Evolutionary conservation across 2,888 invertebrate genomes (phyloP), one percentile per base, ranked within the genome.

Genomic region (Caenorhabditis becei): DNA sequence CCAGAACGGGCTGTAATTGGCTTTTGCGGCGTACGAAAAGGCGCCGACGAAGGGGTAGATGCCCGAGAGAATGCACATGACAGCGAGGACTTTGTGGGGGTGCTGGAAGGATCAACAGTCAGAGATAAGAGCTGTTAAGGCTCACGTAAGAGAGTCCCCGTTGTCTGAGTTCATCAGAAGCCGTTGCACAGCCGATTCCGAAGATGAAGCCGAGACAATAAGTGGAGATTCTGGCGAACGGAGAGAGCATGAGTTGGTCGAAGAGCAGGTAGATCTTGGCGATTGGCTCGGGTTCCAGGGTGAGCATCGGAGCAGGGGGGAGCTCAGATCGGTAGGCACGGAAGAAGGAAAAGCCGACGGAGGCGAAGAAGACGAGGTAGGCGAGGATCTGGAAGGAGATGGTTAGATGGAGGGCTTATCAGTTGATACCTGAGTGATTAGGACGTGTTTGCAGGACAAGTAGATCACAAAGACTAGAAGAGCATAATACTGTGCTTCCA

Each of bases 401-500:
- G 5, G 10, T 32, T 32, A 32, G 4, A 7, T 10, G 4, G 32
- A 32, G 32, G 10, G 32, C 4, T 32, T 10, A 32, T 32, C 5
- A 10, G 11, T n/a, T 32, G 7, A 10, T 37, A 80, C 80, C 77
- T 82, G 66, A 5, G 82, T 81, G 11, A 65, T 16, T 2, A 80
- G 23, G 11, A 65, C 28, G 16, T 71, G 77, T 23, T 69, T 75
- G 10, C 67, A 63, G 10, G 86, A 80, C 28, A 87, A 28, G 32
- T 70, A 85, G 58, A 87, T 83, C 18, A 86, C 63, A 20, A 86
- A 20, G 8, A 89, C 66, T 8, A 88, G 63, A 8, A 90, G 44
- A 4, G 82, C 61, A 61, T 85, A 89, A 62, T 85, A 89, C 67
- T 91, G 90, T n/a, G 89, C 88, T 61, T 91, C 89, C 32, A 90